Conservation (phyloP, 2,113 vertebrate species). For the Natator depressus region DNA sequence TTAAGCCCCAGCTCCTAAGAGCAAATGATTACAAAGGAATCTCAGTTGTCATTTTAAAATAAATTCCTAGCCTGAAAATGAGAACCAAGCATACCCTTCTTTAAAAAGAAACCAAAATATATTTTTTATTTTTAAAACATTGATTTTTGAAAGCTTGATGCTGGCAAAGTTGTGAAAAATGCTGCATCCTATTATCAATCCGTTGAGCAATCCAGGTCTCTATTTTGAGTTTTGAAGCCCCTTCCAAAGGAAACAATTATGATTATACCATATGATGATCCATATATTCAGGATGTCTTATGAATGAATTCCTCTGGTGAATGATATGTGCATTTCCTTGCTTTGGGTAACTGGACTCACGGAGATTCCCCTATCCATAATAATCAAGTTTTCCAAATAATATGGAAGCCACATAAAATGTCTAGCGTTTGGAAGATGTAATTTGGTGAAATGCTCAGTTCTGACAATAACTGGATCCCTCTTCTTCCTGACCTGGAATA, state of each 20-base stretch:
- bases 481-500: background rate
- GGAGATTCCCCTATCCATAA: background rate
- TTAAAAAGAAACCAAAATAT: background rate
- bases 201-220: background rate
- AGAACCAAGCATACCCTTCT: background rate
- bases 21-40: slow-evolving; percentile 14
- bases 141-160: background rate
- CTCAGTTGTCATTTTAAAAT: slow-evolving; percentile 13
- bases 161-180: background rate
- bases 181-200: background rate
- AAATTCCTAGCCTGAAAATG: background rate
- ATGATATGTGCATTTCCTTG: background rate
- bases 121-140: background rate
- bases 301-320: background rate
- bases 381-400: background rate
- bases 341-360: background rate
- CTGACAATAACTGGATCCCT: background rate
- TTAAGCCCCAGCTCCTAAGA: slow-evolving; percentile 28
- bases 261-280: background rate
- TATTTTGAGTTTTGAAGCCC: background rate
- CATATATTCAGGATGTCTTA: background rate
- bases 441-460: background rate
- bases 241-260: background rate
- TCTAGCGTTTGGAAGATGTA: background rate
- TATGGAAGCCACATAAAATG: background rate